Evolutionary conservation across 2,113 vertebrate species (phyloP), one percentile per base, ranked within the genome.

Genomic region (Rhizomys pruinosus): DNA sequence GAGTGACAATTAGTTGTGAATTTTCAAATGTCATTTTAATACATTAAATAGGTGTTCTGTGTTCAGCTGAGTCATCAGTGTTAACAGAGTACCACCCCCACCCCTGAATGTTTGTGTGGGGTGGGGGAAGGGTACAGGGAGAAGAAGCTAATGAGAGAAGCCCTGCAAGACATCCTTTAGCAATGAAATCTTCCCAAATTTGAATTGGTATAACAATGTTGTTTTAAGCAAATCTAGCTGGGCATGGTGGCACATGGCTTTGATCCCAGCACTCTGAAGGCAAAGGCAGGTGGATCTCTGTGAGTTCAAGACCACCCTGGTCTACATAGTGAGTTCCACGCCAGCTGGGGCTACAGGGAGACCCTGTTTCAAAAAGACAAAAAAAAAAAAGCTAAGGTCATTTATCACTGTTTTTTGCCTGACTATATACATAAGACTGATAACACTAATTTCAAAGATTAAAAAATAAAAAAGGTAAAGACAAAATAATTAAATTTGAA

Each of bases 221-320:
- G 44, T 61, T 80, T 87, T 79, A 74, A 73, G 91, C 91, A 61
- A 68, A 78, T 79, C 13, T 29, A n/a, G n/a, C n/a, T n/a, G n/a
- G n/a, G n/a, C n/a, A n/a, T n/a, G n/a, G n/a, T n/a, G n/a, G n/a
- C n/a, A n/a, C n/a, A n/a, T n/a, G n/a, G n/a, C n/a, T n/a, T n/a
- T n/a, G n/a, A n/a, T n/a, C n/a, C n/a, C n/a, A n/a, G n/a, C n/a
- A n/a, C n/a, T n/a, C n/a, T n/a, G n/a, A n/a, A n/a, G n/a, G n/a
- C n/a, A n/a, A n/a, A n/a, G n/a, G n/a, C n/a, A n/a, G n/a, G n/a
- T n/a, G n/a, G n/a, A n/a, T n/a, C n/a, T n/a, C n/a, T n/a, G n/a
- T n/a, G n/a, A n/a, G n/a, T n/a, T n/a, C n/a, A n/a, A n/a, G n/a
- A n/a, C n/a, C n/a, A n/a, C n/a, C n/a, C n/a, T n/a, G n/a, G n/a